Evolutionary conservation across 2,113 vertebrate species (phyloP).

Genomic region (Grammomys surdaster): DNA sequence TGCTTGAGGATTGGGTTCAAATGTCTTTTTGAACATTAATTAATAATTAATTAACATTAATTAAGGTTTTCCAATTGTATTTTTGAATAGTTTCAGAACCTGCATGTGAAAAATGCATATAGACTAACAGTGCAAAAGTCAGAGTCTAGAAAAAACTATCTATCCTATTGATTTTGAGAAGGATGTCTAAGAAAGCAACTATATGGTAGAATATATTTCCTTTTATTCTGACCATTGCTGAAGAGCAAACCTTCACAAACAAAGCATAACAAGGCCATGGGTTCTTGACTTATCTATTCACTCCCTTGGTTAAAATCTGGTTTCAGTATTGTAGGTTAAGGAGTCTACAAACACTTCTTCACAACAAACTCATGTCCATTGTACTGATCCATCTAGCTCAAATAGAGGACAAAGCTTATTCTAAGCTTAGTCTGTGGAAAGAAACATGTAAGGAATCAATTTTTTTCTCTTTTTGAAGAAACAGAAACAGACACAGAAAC

Average conservation of each 20-base stretch:
- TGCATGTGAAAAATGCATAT: not conserved
- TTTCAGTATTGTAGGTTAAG: not conserved
- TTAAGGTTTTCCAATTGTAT: not conserved
- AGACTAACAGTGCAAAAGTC: not conserved
- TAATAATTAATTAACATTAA: not conserved
- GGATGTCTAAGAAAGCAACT: not conserved
- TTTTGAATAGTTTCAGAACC: not conserved
- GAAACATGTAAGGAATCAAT: not conserved
- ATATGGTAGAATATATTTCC: not conserved
- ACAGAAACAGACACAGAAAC: not conserved
- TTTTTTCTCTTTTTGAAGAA: constrained; percentile 53
- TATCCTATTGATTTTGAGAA: not conserved
- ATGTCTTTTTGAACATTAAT: not conserved
- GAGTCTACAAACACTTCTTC: not conserved
- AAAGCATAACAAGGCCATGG: not conserved
- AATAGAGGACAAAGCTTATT: not conserved
- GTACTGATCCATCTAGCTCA: constrained; percentile 1
- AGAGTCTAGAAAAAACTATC: not conserved
- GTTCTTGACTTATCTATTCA: constrained; percentile 20
- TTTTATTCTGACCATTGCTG: not conserved
- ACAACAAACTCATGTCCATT: not conserved
- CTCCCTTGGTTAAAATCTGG: not conserved
- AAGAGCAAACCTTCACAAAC: not conserved
- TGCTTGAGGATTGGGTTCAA: not conserved
- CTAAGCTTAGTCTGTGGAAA: not conserved